Base-by-base conservation (phyloP, 2,888 invertebrate genomes). In the Ormyrus pomaceus region DNA sequence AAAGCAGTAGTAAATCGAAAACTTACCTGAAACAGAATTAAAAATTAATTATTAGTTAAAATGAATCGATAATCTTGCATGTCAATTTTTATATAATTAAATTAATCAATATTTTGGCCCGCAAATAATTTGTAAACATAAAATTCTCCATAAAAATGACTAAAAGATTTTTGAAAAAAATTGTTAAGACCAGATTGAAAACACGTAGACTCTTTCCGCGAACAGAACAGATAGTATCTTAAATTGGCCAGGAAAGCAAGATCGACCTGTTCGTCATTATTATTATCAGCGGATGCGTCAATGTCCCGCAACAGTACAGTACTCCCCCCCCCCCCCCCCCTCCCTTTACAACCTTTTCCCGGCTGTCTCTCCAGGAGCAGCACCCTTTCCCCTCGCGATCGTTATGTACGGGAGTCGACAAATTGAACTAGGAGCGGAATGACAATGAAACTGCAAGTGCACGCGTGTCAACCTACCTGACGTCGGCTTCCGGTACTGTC, bases 401-500 rank as follows among this genome's bases (percentile, higher is more conserved):
- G 61, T 73, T 68, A 73, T 53, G 19, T 70, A 45, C 34, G 59
- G 48, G 19, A 68, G n/a, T 34, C 77, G 74, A 80, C 79, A 80
- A 82, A 80, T 83, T 79, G 80, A 80, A 77, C 68, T 69, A 76
- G 81, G 78, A 74, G 71, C 68, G 69, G 83, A 82, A 81, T 80
- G 76, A 82, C 80, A 83, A 82, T 81, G 80, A 81, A 80, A 75
- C 76, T 79, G 65, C 79, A 71, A 81, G 70, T 74, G 64, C 69
- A 13, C 61, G 64, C 65, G 64, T 58, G 66, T 66, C 53, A 48
- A 19, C 45, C 45, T 62, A 73, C 74, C 79, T 70, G 65, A 59
- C 70, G 69, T n/a, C 51, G 58, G 55, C 75, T 79, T 79, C 79
- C 79, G 75, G 70, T 34, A 4, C 34, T 34, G 50, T 19, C 46